Conservation (phyloP, 2,797 vertebrate species). For the Pseudomugil tenellus region DNA sequence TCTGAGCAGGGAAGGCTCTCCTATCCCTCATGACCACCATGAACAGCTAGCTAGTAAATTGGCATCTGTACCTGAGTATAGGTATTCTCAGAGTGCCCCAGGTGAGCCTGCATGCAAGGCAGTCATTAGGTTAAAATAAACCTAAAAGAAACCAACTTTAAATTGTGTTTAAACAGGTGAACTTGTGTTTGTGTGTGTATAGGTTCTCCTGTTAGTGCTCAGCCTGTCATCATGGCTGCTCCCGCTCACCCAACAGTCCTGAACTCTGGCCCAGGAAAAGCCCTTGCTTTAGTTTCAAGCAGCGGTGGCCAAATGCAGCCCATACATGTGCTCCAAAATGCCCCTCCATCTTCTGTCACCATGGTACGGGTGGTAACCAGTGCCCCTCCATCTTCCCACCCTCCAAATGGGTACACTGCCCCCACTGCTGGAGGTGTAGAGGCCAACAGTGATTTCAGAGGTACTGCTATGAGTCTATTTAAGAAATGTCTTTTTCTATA, state of each 20-base stretch:
- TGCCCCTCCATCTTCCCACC: conserved; percentile 76
- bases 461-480: conserved; percentile 43
- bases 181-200: not conserved
- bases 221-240: conserved; percentile 94
- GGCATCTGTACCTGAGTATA: conserved; percentile 94
- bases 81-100: conserved; percentile 96
- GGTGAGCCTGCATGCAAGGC: conserved; percentile 79
- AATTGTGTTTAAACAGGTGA: conserved; percentile 1
- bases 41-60: conserved; percentile 91
- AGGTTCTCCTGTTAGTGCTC: conserved; percentile 95
- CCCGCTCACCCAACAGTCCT: conserved; percentile 84
- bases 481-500: not conserved
- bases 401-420: conserved; percentile 91
- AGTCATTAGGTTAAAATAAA: not conserved
- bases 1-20: conserved; percentile 96
- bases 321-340: conserved; percentile 89
- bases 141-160: not conserved
- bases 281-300: conserved; percentile 90
- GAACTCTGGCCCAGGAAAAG: conserved; percentile 84
- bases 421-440: conserved; percentile 83
- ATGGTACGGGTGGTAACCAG: conserved; percentile 94
- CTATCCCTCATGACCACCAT: conserved; percentile 90
- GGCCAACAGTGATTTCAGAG: conserved; percentile 82
- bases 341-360: conserved; percentile 89
- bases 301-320: conserved; percentile 88